Evolutionary conservation across 2,797 vertebrate species (phyloP), one percentile per base, ranked within the genome.

Genomic region (Gila robusta): DNA sequence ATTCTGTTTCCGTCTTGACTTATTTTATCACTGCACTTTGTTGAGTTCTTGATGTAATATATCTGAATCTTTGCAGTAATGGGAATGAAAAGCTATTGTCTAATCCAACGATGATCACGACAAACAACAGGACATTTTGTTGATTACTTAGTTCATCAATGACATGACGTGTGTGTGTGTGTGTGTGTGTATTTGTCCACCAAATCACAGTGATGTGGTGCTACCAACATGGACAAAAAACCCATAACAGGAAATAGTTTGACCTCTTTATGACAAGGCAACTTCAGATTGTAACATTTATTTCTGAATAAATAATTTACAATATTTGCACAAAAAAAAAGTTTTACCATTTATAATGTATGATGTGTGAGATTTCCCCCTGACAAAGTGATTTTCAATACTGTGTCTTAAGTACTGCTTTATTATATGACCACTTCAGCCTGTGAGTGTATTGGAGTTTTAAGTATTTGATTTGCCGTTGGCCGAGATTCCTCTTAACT

Each of bases 401-500:
- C 3, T n/a, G 56, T 52, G 41, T 76, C 44, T 28, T n/a, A 74
- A 62, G 72, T 37, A 52, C 28, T 10, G 28, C 28, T 76, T 6
- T 76, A 49, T 74, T 49, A 67, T 66, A 67, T 76, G 52, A 67
- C 52, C 23, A 79, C n/a, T 71, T 72, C 49, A 64, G 16, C 14
- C 14, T 66, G 6, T 76, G 14, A 72, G 56, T 37, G 71, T 83
- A 47, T 83, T 47, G 12, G 8, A 74, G 41, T 35, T 35, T 35
- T 35, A 83, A 82, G 35, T 59, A 59, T 82, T 72, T 83, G 72
- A 64, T 82, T 82, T 72, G 39, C 71, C 0, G 2, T 23, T 39
- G 28, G 54, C 37, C 10, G 35, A 87, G 81, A 80, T 47, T 72
- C 71, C 17, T 44, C 56, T 85, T 66, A 87, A 74, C 83, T 77